These are phyloP conservation scores for Pseudanteris insignis DNA, from an alignment of 2,888 invertebrate genomes.

Conservation along the genomic window DNA sequence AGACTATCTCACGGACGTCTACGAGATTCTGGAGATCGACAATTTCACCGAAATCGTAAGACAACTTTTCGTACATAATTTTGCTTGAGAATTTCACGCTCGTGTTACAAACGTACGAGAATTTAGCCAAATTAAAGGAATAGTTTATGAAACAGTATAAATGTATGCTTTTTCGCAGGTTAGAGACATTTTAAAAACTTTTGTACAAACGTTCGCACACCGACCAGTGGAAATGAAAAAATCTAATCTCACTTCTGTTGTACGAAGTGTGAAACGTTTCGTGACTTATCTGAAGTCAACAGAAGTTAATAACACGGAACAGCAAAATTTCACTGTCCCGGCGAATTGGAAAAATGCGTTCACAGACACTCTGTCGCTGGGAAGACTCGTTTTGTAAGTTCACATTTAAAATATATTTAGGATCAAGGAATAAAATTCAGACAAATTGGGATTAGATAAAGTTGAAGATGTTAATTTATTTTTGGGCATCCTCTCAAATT, in stretches of 20 bases:
- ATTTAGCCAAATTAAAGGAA: too few species aligned
- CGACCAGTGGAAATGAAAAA: conserved; percentile 49
- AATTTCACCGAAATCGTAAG: conserved; percentile 53
- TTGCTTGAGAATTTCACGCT: too few species aligned
- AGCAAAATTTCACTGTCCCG: conserved; percentile 21
- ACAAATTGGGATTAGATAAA: too few species aligned
- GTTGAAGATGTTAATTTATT: too few species aligned
- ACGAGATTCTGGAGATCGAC: conserved; percentile 51
- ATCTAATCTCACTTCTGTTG: conserved; percentile 55
- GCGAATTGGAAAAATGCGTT: conserved; percentile 41
- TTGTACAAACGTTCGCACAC: conserved; percentile 50
- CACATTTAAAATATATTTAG: too few species aligned
- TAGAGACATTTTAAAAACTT: conserved; percentile 51
- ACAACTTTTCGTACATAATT: conserved; percentile 6
- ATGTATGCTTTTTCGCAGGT: conserved; percentile 50
- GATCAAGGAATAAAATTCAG: too few species aligned
- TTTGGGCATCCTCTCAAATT: too few species aligned
- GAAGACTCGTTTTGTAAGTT: conserved; percentile 37
- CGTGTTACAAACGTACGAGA: too few species aligned
- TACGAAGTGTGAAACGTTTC: conserved; percentile 49
- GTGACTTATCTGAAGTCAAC: conserved; percentile 49
- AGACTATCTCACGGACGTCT: conserved; percentile 51
- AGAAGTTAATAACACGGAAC: conserved; percentile 20
- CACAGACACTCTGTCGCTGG: conserved; percentile 34
- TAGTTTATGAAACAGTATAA: too few species aligned